Evolutionary conservation across 2,888 invertebrate genomes (phyloP).

Genomic region (Autographa pulchrina): DNA sequence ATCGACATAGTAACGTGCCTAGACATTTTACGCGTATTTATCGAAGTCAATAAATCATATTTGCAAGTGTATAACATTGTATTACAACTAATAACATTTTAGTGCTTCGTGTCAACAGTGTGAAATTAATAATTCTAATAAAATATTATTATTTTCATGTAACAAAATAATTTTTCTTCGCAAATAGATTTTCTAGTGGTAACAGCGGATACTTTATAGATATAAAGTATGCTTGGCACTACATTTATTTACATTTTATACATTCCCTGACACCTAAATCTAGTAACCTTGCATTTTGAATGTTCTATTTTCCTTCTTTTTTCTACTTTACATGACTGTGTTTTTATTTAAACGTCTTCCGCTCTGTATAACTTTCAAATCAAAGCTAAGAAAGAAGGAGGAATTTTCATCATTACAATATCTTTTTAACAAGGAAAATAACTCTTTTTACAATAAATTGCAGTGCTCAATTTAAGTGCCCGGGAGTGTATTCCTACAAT

Average conservation of each 20-base stretch:
- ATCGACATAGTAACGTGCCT: slow-evolving; percentile 56
- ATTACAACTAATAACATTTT: slow-evolving; percentile 7
- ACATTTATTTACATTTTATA: slow-evolving; percentile 20
- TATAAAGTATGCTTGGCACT: slow-evolving; percentile 36
- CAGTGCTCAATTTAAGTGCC: not conserved
- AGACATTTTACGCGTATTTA: slow-evolving; percentile 35
- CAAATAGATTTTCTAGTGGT: slow-evolving; percentile 5
- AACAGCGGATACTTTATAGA: slow-evolving; percentile 5
- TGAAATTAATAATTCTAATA: slow-evolving; percentile 6
- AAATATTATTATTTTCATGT: slow-evolving; percentile 10
- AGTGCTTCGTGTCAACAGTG: slow-evolving; percentile 15
- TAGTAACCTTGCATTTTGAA: too few relatives aligned
- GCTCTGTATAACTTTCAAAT: too few relatives aligned
- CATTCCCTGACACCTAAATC: not conserved
- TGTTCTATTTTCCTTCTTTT: too few relatives aligned
- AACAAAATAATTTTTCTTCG: slow-evolving; percentile 5
- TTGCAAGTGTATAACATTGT: not conserved
- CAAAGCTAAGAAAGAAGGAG: too few relatives aligned
- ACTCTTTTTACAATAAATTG: not conserved
- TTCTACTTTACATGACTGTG: too few relatives aligned
- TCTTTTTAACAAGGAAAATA: not conserved
- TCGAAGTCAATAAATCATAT: slow-evolving; percentile 48
- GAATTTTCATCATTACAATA: too few relatives aligned
- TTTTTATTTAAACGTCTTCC: too few relatives aligned
- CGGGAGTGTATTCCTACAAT: not conserved